Evolutionary conservation across 2,113 vertebrate genomes (phyloP).

Genomic region (Dendrocopos noguchii): DNA sequence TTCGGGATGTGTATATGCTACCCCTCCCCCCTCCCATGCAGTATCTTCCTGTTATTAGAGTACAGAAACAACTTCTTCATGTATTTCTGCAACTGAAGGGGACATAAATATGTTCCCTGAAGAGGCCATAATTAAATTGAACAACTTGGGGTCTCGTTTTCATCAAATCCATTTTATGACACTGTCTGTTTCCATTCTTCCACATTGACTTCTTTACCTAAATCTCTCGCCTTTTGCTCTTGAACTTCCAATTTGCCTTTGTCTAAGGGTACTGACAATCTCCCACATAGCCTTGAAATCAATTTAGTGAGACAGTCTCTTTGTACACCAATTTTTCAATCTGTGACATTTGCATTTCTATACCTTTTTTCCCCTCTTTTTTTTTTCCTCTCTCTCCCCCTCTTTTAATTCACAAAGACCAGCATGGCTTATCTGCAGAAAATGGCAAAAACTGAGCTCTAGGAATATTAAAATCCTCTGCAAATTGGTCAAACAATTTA

Average conservation of each 20-base stretch:
- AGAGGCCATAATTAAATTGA: constrained; percentile 48
- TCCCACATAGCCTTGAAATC: constrained; percentile 75
- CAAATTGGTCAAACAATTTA: constrained; percentile 69
- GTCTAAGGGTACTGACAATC: constrained; percentile 66
- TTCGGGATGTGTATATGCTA: background rate
- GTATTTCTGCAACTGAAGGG: constrained; percentile 14
- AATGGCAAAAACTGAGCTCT: constrained; percentile 52
- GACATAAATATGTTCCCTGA: constrained; percentile 18
- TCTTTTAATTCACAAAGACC: constrained; percentile 70
- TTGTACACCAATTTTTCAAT: constrained; percentile 73
- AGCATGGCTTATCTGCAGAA: constrained; percentile 51
- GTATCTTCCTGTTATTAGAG: background rate
- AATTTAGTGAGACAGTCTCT: constrained; percentile 71
- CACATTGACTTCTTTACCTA: constrained; percentile 61
- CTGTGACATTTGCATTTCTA: constrained; percentile 79
- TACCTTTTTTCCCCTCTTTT: constrained; percentile 39
- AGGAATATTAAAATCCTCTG: constrained; percentile 65
- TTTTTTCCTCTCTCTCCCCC: too few species aligned
- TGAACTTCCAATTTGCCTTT: constrained; percentile 70
- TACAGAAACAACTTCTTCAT: background rate
- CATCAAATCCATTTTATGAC: constrained; percentile 66
- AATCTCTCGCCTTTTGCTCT: constrained; percentile 56
- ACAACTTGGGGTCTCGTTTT: constrained; percentile 48
- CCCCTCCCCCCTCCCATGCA: background rate
- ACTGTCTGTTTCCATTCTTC: constrained; percentile 25